Evolutionary conservation across 1,140 invertebrate genomes (phyloP).

Genomic region (Euwallacea similis): DNA sequence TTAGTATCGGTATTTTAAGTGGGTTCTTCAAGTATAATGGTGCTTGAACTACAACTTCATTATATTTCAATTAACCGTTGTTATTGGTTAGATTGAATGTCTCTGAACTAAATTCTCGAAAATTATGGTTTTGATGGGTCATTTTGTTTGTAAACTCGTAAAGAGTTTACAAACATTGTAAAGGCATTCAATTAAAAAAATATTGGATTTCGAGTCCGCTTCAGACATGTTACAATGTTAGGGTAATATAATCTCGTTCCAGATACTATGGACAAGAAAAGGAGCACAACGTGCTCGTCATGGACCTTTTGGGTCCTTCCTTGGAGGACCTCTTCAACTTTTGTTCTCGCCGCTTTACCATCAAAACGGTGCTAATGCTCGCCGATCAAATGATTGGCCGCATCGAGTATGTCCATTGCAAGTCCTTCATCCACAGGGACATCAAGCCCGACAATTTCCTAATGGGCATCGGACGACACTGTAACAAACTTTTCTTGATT

Average conservation of each 20-base stretch:
- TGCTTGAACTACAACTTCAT: too few species aligned
- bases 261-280: slow-evolving; percentile 75
- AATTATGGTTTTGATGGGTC: too few species aligned
- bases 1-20: too few species aligned
- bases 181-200: too few species aligned
- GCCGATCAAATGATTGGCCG: slow-evolving; percentile 86
- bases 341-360: slow-evolving; percentile 86
- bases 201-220: too few species aligned
- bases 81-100: too few species aligned
- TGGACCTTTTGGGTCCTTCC: slow-evolving; percentile 89
- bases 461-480: slow-evolving; percentile 91
- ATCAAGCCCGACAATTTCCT: slow-evolving; percentile 95
- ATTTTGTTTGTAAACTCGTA: too few species aligned
- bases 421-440: slow-evolving; percentile 89
- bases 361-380: slow-evolving; percentile 93
- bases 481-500: slow-evolving; percentile 89
- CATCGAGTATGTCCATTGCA: slow-evolving; percentile 88
- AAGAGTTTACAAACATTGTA: too few species aligned
- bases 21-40: too few species aligned
- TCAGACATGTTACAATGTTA: too few species aligned
- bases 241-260: slow-evolving; percentile 16
- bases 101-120: too few species aligned
- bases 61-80: too few species aligned
- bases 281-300: slow-evolving; percentile 88
- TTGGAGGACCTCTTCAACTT: slow-evolving; percentile 94